A percentile compares a stretch with the other conserved stretches of the same genome.
phyloP scores from a whole-genome alignment of 2,113 vertebrate genomes.

The Cygnus atratus region DNA sequence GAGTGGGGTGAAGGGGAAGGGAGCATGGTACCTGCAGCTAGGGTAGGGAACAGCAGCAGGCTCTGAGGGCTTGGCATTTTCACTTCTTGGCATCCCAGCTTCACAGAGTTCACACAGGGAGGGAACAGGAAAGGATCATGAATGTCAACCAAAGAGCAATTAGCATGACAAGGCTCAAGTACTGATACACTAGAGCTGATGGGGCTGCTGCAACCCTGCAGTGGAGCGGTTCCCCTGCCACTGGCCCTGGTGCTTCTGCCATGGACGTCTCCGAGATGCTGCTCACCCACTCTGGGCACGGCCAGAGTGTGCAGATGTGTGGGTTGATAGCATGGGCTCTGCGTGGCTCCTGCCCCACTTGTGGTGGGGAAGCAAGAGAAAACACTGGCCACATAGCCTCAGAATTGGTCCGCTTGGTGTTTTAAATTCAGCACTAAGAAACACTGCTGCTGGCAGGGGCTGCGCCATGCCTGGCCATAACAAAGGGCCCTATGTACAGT shows the following conservation, averaged over 20 bases:
- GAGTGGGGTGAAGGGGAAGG: neutral
- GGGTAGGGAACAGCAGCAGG: conserved; percentile 27
- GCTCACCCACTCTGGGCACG: accelerated
- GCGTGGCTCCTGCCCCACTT: neutral
- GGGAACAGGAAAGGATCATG: conserved; percentile 71
- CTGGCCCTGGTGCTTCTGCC: conserved; percentile 58
- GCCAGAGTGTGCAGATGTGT: neutral
- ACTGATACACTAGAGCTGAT: conserved; percentile 80
- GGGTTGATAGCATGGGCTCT: neutral
- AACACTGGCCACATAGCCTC: neutral
- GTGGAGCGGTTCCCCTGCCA: conserved; percentile 49
- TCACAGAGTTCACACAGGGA: conserved; percentile 65
- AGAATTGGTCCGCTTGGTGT: neutral
- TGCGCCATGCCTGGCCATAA: conserved; percentile 17
- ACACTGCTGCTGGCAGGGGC: conserved; percentile 6
- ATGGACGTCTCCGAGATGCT: conserved; percentile 17
- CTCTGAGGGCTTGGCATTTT: conserved; percentile 66
- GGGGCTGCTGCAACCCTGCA: conserved; percentile 71
- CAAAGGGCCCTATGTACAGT: neutral
- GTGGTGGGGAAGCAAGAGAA: neutral
- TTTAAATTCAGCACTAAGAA: conserved; percentile 12
- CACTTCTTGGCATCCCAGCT: conserved; percentile 70
- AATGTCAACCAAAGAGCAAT: conserved; percentile 87
- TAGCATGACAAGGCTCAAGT: conserved; percentile 84
- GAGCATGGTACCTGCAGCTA: too few species aligned